Conservation (phyloP, 1,140 invertebrate genomes). For the Berghia stephanieae region DNA sequence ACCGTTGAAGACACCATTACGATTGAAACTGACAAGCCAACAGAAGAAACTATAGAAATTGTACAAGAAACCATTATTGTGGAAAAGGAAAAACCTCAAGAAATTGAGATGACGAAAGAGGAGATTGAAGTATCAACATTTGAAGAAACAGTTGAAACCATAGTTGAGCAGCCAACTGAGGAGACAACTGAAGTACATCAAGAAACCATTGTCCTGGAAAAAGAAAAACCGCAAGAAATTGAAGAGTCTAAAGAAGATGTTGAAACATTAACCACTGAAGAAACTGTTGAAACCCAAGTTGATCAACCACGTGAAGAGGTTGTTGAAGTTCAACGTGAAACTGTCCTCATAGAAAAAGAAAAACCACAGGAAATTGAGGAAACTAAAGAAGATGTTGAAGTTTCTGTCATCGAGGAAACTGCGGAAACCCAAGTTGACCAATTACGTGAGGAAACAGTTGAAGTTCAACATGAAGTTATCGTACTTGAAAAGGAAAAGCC, state of each 20-base stretch:
- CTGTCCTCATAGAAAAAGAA: constrained; percentile 20
- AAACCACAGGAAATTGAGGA: constrained; percentile 33
- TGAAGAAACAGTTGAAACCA: constrained; percentile 36
- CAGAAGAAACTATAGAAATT: constrained; percentile 32
- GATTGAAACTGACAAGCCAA: constrained; percentile 27
- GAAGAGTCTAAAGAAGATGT: constrained; percentile 32
- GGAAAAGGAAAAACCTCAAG: constrained; percentile 26
- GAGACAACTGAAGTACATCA: constrained; percentile 33
- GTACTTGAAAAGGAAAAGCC: constrained; percentile 35
- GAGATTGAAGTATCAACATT: constrained; percentile 21
- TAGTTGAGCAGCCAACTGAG: constrained; percentile 29
- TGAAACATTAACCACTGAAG: constrained; percentile 26
- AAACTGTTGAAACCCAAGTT: constrained; percentile 22
- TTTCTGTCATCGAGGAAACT: constrained; percentile 13
- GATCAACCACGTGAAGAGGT: constrained; percentile 30
- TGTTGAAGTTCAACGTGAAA: constrained; percentile 28
- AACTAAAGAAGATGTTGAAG: constrained; percentile 17
- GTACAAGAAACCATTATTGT: constrained; percentile 33
- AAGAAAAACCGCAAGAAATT: constrained; percentile 35
- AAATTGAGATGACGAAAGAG: constrained; percentile 24
- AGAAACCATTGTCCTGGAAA: constrained; percentile 39
- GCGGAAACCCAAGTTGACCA: constrained; percentile 16
- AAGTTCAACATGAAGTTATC: constrained; percentile 27
- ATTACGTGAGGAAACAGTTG: constrained; percentile 20
- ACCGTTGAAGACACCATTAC: constrained; percentile 9